Conservation (phyloP, 2,113 vertebrate genomes). For the Cromileptes altivelis region DNA sequence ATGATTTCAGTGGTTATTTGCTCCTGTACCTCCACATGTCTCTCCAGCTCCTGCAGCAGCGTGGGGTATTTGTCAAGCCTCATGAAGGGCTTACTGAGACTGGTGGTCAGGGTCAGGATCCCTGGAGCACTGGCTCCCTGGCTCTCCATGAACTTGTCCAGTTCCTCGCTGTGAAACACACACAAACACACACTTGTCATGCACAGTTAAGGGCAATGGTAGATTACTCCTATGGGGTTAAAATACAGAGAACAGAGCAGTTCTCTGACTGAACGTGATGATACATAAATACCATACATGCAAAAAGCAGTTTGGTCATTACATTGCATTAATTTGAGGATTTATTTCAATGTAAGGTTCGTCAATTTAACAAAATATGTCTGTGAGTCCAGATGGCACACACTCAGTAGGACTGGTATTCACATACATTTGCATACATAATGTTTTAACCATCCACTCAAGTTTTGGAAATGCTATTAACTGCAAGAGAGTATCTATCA, state of each 20-base stretch:
- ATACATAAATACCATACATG: neutral
- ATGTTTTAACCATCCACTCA: neutral
- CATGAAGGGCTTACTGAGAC: slow-evolving; percentile 97
- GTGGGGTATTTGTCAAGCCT: slow-evolving; percentile 96
- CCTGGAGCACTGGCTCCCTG: slow-evolving; percentile 92
- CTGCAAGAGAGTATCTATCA: neutral
- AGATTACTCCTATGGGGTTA: neutral
- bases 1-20: neutral
- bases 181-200: slow-evolving; percentile 2
- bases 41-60: slow-evolving; percentile 95
- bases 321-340: neutral
- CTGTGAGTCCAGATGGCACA: neutral
- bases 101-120: slow-evolving; percentile 94
- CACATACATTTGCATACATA: neutral
- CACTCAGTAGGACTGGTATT: neutral
- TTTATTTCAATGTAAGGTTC: neutral
- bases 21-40: slow-evolving; percentile 93
- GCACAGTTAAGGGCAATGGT: neutral
- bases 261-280: no score
- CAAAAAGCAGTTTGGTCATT: neutral
- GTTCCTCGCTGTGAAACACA: slow-evolving; percentile 87
- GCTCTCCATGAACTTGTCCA: slow-evolving; percentile 97
- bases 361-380: neutral
- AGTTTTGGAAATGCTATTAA: neutral
- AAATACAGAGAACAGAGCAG: neutral